phyloP scores from a whole-genome alignment of 1,140 invertebrate genomes.

The Harpegnathos saltator region DNA sequence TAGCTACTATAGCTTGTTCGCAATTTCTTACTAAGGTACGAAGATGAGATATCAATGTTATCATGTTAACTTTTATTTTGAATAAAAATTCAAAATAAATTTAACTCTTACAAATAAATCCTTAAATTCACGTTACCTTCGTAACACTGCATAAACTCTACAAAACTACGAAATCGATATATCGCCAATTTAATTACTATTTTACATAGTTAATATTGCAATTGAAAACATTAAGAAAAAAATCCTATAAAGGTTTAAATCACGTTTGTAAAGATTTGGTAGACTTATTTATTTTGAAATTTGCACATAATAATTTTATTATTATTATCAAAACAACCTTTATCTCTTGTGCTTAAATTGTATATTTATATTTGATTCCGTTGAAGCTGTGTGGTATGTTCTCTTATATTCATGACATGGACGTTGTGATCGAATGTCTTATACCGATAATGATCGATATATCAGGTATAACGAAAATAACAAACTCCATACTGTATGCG shows the following conservation, averaged over 20 bases:
- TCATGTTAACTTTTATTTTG: background rate
- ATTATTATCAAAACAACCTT: background rate
- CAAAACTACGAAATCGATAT: background rate
- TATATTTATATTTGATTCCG: no score
- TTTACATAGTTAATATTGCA: background rate
- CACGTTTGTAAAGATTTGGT: no score
- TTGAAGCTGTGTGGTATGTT: slow-evolving; percentile 45
- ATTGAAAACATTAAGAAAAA: background rate
- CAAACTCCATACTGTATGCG: slow-evolving; percentile 30
- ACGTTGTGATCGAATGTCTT: slow-evolving; percentile 40
- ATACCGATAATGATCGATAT: slow-evolving; percentile 41
- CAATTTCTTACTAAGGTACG: slow-evolving; percentile 46
- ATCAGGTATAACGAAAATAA: slow-evolving; percentile 39
- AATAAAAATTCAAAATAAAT: no score
- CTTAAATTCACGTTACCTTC: background rate
- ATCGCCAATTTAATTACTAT: background rate
- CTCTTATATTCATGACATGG: slow-evolving; percentile 38
- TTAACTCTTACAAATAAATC: no score
- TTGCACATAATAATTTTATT: background rate
- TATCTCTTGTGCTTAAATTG: background rate
- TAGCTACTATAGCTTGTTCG: slow-evolving; percentile 19
- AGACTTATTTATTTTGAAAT: background rate
- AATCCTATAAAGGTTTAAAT: no score
- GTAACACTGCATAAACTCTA: background rate
- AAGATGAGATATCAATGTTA: background rate